A percentile compares a stretch with the other conserved stretches of the same genome.
These are phyloP conservation scores for Campopleginae sp. DNA, from an alignment of 2,888 invertebrate genomes.

Conservation along the genomic window DNA sequence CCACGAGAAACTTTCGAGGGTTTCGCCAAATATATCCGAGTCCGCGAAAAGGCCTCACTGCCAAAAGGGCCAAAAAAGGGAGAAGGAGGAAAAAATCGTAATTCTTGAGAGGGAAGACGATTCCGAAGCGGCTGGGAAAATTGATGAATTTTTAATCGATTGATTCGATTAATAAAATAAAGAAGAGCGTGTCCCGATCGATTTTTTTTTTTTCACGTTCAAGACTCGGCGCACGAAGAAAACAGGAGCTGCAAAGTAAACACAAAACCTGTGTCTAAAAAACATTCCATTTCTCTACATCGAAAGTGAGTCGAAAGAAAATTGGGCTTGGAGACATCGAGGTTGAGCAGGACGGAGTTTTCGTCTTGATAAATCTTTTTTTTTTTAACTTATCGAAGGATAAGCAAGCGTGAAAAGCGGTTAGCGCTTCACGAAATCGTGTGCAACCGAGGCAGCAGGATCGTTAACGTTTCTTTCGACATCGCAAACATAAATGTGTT, in stretches of 20 bases:
- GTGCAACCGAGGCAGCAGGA: conserved; percentile 22
- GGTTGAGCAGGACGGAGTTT: background rate
- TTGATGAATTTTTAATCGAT: background rate
- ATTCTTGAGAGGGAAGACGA: conserved; percentile 1
- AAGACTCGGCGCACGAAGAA: background rate
- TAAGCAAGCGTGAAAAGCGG: conserved; percentile 27
- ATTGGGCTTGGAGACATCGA: background rate
- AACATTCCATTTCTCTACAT: background rate
- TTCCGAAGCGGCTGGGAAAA: background rate
- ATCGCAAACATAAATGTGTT: background rate
- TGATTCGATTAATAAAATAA: background rate
- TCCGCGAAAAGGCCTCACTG: conserved; percentile 16
- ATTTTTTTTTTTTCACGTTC: background rate
- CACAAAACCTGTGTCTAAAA: background rate
- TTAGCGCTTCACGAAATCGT: conserved; percentile 27
- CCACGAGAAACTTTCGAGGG: conserved; percentile 53
- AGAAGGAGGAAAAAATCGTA: conserved; percentile 31
- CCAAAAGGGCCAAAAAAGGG: background rate
- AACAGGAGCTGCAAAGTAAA: background rate
- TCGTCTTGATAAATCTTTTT: conserved; percentile 5
- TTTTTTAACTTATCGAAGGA: background rate
- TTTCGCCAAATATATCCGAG: conserved; percentile 14
- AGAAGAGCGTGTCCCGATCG: background rate
- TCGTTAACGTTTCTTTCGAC: conserved; percentile 51
- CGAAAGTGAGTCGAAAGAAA: background rate